phyloP scores from a whole-genome alignment of 2,797 vertebrate species.

The Phoxinus dragarum region DNA sequence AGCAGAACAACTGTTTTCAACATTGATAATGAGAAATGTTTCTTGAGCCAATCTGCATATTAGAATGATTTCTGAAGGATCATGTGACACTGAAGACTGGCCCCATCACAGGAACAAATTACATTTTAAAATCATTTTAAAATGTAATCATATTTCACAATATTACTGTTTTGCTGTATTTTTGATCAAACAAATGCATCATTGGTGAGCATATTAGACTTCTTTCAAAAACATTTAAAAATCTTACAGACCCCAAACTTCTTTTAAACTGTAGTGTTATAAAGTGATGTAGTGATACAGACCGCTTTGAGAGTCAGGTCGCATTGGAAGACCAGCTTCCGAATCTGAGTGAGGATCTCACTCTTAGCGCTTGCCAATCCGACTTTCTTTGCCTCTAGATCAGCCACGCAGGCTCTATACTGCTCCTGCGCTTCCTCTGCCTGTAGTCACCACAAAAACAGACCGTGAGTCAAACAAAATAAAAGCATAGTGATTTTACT shows the following conservation, averaged over 20 bases:
- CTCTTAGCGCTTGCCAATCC: constrained; percentile 81
- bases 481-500: constrained; percentile 3
- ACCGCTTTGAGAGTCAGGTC: constrained; percentile 91
- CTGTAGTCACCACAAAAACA: constrained; percentile 64
- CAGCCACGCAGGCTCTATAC: constrained; percentile 82
- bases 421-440: constrained; percentile 86
- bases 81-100: neutral
- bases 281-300: constrained; percentile 61
- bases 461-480: neutral
- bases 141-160: neutral
- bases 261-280: neutral
- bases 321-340: constrained; percentile 87
- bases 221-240: neutral
- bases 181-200: neutral
- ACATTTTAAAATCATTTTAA: neutral
- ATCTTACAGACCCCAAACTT: neutral
- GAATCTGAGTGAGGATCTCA: constrained; percentile 82
- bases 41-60: neutral
- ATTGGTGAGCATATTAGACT: neutral
- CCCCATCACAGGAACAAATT: neutral
- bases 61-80: neutral
- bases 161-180: neutral
- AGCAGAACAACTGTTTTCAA: neutral
- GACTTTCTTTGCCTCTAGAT: constrained; percentile 79
- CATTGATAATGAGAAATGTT: neutral